These are phyloP conservation scores for Mesocricetus auratus DNA, from an alignment of 2,113 vertebrate genomes.

Conservation along the genomic window DNA sequence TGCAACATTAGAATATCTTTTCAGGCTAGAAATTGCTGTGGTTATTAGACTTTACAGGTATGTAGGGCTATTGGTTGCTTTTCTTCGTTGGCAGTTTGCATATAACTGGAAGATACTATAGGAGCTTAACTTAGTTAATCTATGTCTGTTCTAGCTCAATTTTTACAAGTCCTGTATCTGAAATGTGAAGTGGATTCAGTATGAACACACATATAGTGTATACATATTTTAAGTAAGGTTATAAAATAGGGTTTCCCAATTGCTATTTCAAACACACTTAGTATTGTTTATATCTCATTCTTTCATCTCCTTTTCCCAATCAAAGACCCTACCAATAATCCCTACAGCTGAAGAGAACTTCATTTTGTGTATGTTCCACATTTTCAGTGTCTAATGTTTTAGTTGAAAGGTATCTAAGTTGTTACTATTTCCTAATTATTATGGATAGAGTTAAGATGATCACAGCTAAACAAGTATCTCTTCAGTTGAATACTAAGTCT, in stretches of 20 bases:
- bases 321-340: background rate
- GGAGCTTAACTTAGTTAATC: background rate
- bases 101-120: background rate
- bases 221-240: background rate
- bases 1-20: background rate
- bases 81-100: background rate
- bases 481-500: background rate
- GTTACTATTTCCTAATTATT: background rate
- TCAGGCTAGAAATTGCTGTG: background rate
- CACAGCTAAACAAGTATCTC: background rate
- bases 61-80: background rate
- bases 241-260: background rate
- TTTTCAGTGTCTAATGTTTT: background rate
- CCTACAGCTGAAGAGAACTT: background rate
- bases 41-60: background rate
- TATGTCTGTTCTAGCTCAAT: background rate
- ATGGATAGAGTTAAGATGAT: background rate
- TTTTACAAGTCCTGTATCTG: background rate
- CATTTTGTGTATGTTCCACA: background rate
- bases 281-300: background rate
- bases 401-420: background rate
- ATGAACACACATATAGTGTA: background rate
- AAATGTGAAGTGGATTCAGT: background rate
- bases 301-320: background rate
- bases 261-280: background rate